Conservation (phyloP, 1,140 invertebrate species). For the Pararge aegeria region DNA sequence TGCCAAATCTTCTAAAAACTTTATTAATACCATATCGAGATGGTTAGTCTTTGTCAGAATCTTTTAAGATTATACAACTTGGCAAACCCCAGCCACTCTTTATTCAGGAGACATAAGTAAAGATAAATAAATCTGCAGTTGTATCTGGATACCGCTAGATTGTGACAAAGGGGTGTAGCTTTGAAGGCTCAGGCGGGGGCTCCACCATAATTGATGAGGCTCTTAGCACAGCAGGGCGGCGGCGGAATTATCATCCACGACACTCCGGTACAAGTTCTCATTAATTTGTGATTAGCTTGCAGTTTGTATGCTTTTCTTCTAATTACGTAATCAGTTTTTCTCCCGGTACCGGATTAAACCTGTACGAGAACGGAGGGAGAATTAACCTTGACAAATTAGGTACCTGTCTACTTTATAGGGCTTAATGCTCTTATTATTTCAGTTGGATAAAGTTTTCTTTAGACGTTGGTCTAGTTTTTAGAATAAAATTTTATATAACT, state of each 20-base stretch:
- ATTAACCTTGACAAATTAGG: background rate
- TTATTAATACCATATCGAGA: too few species aligned
- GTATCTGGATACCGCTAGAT: constrained; percentile 38
- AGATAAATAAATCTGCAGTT: constrained; percentile 28
- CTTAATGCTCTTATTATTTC: background rate
- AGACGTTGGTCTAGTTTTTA: background rate
- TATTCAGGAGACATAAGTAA: constrained; percentile 23
- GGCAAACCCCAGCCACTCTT: background rate
- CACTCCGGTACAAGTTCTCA: constrained; percentile 69
- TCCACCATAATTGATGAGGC: constrained; percentile 74
- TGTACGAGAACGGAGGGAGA: constrained; percentile 18
- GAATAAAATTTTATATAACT: background rate
- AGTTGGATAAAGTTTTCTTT: background rate
- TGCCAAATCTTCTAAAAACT: too few species aligned
- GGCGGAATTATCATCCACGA: constrained; percentile 71
- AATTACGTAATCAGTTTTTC: constrained; percentile 71
- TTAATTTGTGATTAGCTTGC: constrained; percentile 78
- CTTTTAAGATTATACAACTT: constrained; percentile 1
- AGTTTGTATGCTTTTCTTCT: constrained; percentile 64
- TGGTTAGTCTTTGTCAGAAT: background rate
- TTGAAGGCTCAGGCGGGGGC: constrained; percentile 53
- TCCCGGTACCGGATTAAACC: constrained; percentile 43
- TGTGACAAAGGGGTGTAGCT: constrained; percentile 59
- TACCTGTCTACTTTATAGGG: background rate
- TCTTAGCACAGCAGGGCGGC: constrained; percentile 74